Base-by-base conservation (phyloP, 1,140 invertebrate genomes). In the Trinorchestia longiramus region DNA sequence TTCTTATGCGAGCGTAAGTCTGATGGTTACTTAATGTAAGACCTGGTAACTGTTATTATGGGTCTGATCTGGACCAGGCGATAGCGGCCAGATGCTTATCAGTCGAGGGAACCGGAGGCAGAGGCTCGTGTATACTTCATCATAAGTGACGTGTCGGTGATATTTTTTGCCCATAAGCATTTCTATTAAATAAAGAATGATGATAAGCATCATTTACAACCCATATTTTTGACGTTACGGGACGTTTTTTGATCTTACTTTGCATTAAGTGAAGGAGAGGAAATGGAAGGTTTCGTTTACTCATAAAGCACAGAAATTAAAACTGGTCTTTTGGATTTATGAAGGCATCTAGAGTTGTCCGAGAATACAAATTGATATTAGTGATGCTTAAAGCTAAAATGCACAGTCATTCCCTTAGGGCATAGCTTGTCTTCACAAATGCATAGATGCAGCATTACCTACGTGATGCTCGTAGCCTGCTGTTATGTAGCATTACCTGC, bases 51-150 rank as follows among this genome's bases (percentile, higher is more conserved):
- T 94, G 43, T 94, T 94, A 94, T 94, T 94, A 94, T 44, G 92
- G 43, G 11, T 23, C 92, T 94, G 92, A 94, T 43, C 43, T 94
- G 41, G 88, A 91, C 6, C 43, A 41, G 19, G 92, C 43, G 92
- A 94, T 94, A 94, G 92, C 92, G 92, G 0, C 36, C 44, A 91
- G 92, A 94, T 94, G 92, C 92, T 94, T 94, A 94, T 94, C 92
- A 43, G 62, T 77, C 62, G 36, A 8, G 44, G 41, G 92, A 8
- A 43, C 92, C 92, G 41, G 43, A 94, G 44, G 92, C 43, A 77
- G 15, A 28, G 41, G 6, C 44, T 45, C 40, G 43, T 94, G 44
- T 94, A 94, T 43, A 43, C 92, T 45, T 94, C 92, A 43, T 94
- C 92, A 45, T 94, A 45, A 94, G 43, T 45, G 92, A 94, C 92